These are phyloP conservation scores for Leptinotarsa lineolata DNA, from an alignment of 1,140 invertebrate species.

Conservation along the genomic window DNA sequence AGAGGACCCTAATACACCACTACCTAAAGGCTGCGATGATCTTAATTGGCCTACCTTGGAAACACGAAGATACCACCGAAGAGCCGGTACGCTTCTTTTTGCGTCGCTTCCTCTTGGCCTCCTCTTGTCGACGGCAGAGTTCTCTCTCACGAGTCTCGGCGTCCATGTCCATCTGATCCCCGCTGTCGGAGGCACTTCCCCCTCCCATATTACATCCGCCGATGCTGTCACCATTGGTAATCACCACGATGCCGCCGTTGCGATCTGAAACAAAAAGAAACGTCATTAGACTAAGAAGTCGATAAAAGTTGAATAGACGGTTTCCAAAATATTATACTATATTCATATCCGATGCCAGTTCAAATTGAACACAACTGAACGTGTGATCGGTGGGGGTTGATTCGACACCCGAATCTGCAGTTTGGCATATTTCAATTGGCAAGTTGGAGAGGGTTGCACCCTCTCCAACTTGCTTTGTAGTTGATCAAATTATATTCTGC, in stretches of 20 bases:
- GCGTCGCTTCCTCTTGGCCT: slow-evolving; percentile 81
- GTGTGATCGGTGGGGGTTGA: no score
- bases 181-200: slow-evolving; percentile 53
- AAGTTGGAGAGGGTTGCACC: no score
- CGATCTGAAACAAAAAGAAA: slow-evolving; percentile 37
- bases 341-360: no score
- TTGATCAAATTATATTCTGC: no score
- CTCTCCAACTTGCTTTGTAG: no score
- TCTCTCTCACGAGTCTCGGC: slow-evolving; percentile 61
- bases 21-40: no score
- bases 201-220: slow-evolving; percentile 47
- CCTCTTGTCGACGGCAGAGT: slow-evolving; percentile 76
- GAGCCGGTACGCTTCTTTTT: slow-evolving; percentile 88
- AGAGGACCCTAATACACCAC: no score
- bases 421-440: no score
- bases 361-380: no score
- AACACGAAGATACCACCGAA: slow-evolving; percentile 83
- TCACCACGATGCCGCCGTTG: slow-evolving; percentile 32
- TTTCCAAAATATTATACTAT: no score
- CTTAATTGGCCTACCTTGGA: slow-evolving; percentile 70
- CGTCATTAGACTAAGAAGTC: background rate
- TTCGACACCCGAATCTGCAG: no score
- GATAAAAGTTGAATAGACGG: background rate
- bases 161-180: slow-evolving; percentile 56
- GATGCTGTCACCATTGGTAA: slow-evolving; percentile 36